Conservation (phyloP, 2,888 invertebrate genomes). For the Aelia acuminata region DNA sequence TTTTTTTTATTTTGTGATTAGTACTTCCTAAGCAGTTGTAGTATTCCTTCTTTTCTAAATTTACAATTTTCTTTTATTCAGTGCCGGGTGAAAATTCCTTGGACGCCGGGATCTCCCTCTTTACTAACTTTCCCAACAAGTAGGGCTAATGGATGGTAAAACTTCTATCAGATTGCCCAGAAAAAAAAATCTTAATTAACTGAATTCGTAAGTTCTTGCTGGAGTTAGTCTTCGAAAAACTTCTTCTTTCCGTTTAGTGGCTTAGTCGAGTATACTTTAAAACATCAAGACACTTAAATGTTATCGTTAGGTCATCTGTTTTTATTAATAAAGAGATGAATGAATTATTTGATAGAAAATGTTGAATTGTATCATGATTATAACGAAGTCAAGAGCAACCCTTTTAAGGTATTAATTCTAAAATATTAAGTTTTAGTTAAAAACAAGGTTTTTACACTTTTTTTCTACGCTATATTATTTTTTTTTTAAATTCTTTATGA, state of each 20-base stretch:
- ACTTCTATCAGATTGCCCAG: not conserved
- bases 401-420: too few species aligned
- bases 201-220: slow-evolving; percentile 2
- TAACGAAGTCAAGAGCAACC: too few species aligned
- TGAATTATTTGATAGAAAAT: too few species aligned
- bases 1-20: not conserved
- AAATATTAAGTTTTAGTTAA: too few species aligned
- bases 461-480: too few species aligned
- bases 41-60: not conserved
- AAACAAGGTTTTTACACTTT: too few species aligned
- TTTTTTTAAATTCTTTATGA: too few species aligned
- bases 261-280: not conserved
- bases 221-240: not conserved
- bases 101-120: not conserved
- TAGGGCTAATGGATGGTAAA: not conserved
- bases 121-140: not conserved
- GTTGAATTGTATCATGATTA: too few species aligned
- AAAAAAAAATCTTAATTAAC: slow-evolving; percentile 14
- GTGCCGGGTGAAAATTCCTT: not conserved
- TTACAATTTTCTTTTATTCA: not conserved
- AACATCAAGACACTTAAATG: not conserved
- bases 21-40: not conserved
- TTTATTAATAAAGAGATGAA: too few species aligned
- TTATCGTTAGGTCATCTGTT: not conserved
- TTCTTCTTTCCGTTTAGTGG: not conserved